phyloP scores from a whole-genome alignment of 1,140 invertebrate species.

The Dinoponera quadriceps region DNA sequence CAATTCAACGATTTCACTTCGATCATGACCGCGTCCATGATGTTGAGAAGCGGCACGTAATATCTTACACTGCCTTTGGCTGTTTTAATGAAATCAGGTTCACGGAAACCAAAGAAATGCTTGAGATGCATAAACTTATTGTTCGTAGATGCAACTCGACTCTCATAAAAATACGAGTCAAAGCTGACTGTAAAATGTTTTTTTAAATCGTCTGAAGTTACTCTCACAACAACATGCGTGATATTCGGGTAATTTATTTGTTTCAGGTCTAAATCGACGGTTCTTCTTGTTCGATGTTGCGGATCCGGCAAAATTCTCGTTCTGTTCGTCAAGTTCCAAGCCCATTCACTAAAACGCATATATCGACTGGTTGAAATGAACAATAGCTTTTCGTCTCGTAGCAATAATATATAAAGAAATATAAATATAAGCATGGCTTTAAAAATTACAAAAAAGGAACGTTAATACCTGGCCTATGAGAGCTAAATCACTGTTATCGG shows the following conservation, averaged over 20 bases:
- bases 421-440: too few relatives aligned
- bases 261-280: slow-evolving; percentile 88
- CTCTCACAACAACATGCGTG: slow-evolving; percentile 90
- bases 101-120: slow-evolving; percentile 55
- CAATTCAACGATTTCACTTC: slow-evolving; percentile 80
- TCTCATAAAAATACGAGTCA: slow-evolving; percentile 74
- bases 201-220: slow-evolving; percentile 82
- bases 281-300: slow-evolving; percentile 85
- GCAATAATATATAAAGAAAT: background rate
- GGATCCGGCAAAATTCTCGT: slow-evolving; percentile 86
- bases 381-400: background rate
- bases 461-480: too few relatives aligned
- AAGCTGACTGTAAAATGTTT: slow-evolving; percentile 76
- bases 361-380: slow-evolving; percentile 6
- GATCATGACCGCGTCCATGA: slow-evolving; percentile 73
- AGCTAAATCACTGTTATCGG: too few relatives aligned
- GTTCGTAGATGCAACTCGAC: slow-evolving; percentile 65
- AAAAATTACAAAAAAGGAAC: too few relatives aligned
- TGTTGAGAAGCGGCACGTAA: slow-evolving; percentile 70
- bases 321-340: slow-evolving; percentile 88
- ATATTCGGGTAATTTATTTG: slow-evolving; percentile 87
- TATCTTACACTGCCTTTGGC: slow-evolving; percentile 75
- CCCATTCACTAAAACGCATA: slow-evolving; percentile 86
- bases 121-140: slow-evolving; percentile 46
- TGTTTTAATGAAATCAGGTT: slow-evolving; percentile 52